A percentile compares a stretch with the other conserved stretches of the same genome.
phyloP scores from a whole-genome alignment of 2,797 vertebrate genomes.

The Danio jaintianensis region DNA sequence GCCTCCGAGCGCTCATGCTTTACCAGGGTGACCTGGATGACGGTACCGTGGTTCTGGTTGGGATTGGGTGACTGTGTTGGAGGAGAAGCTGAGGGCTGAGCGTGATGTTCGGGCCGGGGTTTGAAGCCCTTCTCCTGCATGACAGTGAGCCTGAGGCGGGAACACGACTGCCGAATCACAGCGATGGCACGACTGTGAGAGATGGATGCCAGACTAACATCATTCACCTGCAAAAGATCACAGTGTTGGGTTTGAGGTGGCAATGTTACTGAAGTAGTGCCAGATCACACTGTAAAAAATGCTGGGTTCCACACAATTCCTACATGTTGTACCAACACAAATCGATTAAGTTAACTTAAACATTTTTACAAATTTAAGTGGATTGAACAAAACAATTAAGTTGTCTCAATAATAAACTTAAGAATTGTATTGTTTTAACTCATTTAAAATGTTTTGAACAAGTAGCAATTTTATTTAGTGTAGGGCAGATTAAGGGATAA shows the following conservation, averaged over 20 bases:
- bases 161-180: conserved; percentile 80
- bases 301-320: too few species aligned
- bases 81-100: conserved; percentile 67
- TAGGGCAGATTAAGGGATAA: too few species aligned
- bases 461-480: too few species aligned
- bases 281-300: background rate
- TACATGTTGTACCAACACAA: too few species aligned
- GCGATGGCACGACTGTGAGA: conserved; percentile 85
- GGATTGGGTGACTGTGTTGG: conserved; percentile 66
- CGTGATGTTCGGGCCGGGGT: conserved; percentile 73
- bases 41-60: conserved; percentile 74
- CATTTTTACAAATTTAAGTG: too few species aligned
- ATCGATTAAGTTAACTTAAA: too few species aligned
- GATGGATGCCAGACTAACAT: conserved; percentile 87
- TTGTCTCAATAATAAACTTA: too few species aligned
- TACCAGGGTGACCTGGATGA: conserved; percentile 87
- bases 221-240: conserved; percentile 81
- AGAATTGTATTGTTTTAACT: too few species aligned
- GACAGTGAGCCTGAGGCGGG: conserved; percentile 83
- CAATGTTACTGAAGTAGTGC: background rate
- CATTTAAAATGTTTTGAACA: too few species aligned
- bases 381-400: too few species aligned
- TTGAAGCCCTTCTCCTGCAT: conserved; percentile 95
- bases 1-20: conserved; percentile 87
- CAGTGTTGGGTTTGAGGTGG: background rate